Base-by-base conservation (phyloP, 2,113 vertebrate genomes). In the Nannospalax galili region DNA sequence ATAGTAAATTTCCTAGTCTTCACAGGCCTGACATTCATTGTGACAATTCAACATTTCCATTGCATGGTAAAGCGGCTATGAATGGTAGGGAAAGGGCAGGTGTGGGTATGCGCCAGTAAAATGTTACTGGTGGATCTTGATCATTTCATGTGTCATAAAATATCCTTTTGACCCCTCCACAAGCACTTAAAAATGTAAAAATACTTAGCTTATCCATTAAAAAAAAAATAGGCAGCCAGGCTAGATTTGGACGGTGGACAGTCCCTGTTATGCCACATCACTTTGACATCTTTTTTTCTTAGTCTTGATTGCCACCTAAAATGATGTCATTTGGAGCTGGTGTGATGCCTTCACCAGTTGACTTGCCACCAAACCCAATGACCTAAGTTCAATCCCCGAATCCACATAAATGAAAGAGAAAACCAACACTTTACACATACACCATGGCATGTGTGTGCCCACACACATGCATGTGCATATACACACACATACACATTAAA, bases 181-280 rank as follows among this genome's bases (percentile, higher is more conserved):
- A 74, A 79, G 74, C 20, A 52, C 80, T 94, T 84, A 52, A 92
- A 94, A 90, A 94, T 20, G 8, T 82, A 91, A 81, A n/a, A 42
- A n/a, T 37, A n/a, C 52, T 93, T 56, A n/a, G 72, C 40, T 88
- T 4, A 16, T 26, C n/a, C 48, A 62, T n/a, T 32, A 7, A 78
- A 82, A 89, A 16, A 80, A 85, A 92, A 62, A 26, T 12, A 48
- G 45, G n/a, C 22, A 73, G 30, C 2, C 14, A 32, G 15, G 32
- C 22, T 60, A 88, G 67, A 22, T 37, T 7, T 58, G 40, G 45
- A 42, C 45, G 4, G 5, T 0, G 37, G 24, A 60, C 69, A 79
- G 32, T 4, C 22, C 74, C 6, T 67, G 35, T 64, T 79, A 56
- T 60, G 28, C 42, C 56, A 52, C 7, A 32, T 35, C 12, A 20